phyloP scores from a whole-genome alignment of 1,140 invertebrate species.

The Macrobrachium nipponense region DNA sequence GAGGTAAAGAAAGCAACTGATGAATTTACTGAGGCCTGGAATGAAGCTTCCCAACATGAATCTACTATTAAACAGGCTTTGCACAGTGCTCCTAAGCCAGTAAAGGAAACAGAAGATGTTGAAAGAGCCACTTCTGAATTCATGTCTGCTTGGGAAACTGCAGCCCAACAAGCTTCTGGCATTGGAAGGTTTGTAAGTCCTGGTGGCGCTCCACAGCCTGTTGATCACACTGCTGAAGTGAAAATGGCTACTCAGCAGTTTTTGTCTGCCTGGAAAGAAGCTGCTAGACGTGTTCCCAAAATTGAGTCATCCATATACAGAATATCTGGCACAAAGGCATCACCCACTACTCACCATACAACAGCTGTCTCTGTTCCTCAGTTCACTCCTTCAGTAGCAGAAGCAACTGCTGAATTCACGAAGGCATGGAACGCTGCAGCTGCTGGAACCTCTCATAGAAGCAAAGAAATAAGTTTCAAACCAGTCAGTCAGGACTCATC shows the following conservation, averaged over 20 bases:
- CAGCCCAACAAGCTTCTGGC: background rate
- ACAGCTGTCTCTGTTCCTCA: too few species aligned
- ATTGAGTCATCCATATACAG: too few species aligned
- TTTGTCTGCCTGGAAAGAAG: too few species aligned
- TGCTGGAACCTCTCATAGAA: too few species aligned
- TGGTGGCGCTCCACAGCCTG: background rate
- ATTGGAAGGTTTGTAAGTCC: background rate
- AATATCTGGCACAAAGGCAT: too few species aligned
- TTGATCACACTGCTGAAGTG: background rate
- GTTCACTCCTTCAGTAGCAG: too few species aligned
- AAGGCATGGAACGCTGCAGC: background rate
- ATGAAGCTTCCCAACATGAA: slow-evolving; percentile 25
- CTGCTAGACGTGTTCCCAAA: too few species aligned
- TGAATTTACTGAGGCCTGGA: slow-evolving; percentile 43
- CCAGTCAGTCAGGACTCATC: background rate
- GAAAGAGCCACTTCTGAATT: slow-evolving; percentile 1
- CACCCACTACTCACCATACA: too few species aligned
- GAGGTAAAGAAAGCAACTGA: slow-evolving; percentile 37
- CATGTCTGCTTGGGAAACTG: slow-evolving; percentile 4
- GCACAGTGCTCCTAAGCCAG: background rate
- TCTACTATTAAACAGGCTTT: background rate
- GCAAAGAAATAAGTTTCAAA: too few species aligned
- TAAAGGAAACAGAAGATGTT: slow-evolving; percentile 13
- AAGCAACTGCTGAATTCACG: background rate
- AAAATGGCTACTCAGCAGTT: background rate